Evolutionary conservation across 1,140 invertebrate genomes (phyloP), one percentile per base, ranked within the genome.

Genomic region (Euwallacea similis): DNA sequence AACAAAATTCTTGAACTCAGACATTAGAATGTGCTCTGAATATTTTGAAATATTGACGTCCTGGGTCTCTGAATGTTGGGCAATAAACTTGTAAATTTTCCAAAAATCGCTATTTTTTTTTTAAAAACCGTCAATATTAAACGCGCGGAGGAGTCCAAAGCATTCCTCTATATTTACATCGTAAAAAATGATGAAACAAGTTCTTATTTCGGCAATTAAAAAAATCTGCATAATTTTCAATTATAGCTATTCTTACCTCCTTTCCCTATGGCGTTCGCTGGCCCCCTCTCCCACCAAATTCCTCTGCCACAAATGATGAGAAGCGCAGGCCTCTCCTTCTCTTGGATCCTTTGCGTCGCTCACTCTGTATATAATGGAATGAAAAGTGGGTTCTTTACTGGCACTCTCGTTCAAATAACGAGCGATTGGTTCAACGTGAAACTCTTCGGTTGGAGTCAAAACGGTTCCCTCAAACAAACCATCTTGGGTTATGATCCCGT

Each of bases 401-500:
- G 84, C 81, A 72, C 84, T 81, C 69, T 87, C 86, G 15, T 76
- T 80, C 62, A 84, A 80, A 82, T 95, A 96, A 76, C 91, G 87
- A 67, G 86, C 87, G 41, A 93, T 84, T 13, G 94, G 94, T 82
- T 97, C 95, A 61, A 98, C 87, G 81, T 95, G 95, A 82, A 91
- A 92, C 68, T 94, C 90, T 73, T 93, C 90, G 54, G 85, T 81
- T 13, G 84, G 82, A 0, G 93, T 93, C 72, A 87, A 87, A 69
- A 97, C 90, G 21, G 90, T 91, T 13, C 94, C 95, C 80, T 97
- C 95, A 79, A 98, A 94, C 21, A 95, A 84, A 66, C 95, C 95
- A 61, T 95, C 90, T 56, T 86, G 84, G 65, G 94, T 96, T 56
- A 98, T 86, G 69, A 97, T 84, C 21, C 94, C 95, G 76, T 93